Conservation (phyloP, 2,113 vertebrate species). For the Zingel zingel region DNA sequence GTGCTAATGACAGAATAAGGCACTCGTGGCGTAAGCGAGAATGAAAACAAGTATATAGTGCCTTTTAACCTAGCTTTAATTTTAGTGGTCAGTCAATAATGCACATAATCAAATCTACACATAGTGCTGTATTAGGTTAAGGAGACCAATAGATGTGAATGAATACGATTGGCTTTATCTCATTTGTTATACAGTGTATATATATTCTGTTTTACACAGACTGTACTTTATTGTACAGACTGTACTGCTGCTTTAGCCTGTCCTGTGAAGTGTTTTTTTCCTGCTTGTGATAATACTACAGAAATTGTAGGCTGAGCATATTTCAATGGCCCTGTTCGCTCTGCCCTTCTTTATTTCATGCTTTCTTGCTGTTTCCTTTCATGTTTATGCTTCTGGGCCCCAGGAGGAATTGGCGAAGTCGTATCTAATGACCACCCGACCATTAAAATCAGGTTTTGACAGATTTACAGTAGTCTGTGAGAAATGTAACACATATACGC, state of each 20-base stretch:
- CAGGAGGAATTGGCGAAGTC: neutral
- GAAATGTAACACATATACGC: neutral
- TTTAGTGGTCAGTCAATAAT: neutral
- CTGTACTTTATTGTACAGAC: neutral
- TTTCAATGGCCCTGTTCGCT: neutral
- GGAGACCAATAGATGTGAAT: neutral
- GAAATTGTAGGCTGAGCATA: neutral
- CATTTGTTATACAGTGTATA: neutral
- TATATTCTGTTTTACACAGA: neutral
- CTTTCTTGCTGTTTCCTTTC: neutral
- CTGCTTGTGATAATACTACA: neutral
- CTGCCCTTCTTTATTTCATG: neutral
- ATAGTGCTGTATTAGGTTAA: neutral
- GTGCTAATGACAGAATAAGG: neutral
- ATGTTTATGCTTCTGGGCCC: neutral
- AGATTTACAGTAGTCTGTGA: neutral
- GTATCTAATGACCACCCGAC: constrained; percentile 8
- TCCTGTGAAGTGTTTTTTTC: neutral
- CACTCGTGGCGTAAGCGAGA: neutral
- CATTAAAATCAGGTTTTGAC: neutral
- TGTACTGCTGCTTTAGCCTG: neutral
- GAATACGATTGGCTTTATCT: neutral
- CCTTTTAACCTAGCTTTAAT: neutral
- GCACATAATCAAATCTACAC: neutral
- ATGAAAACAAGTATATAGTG: neutral